Base-by-base conservation (phyloP, 2,888 invertebrate genomes). In the Xanthostigma xanthostigma region DNA sequence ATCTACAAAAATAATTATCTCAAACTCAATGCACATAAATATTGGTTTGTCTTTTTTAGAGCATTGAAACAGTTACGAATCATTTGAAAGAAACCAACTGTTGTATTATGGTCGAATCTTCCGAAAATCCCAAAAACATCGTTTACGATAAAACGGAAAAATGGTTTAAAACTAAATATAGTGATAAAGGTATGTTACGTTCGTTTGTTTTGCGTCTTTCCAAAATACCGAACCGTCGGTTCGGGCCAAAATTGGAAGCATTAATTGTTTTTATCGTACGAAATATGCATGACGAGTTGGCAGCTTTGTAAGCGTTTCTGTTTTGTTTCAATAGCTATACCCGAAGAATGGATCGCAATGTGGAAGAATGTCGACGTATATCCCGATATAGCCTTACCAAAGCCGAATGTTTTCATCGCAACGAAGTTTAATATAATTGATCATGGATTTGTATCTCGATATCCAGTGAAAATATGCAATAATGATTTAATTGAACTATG, bases 101-200 rank as follows among this genome's bases (percentile, higher is more conserved):
- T 35, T 85, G 85, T 61, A 74, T 88, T 10, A 78, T 84, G 65
- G 64, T 88, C 27, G 64, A 76, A n/a, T 78, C 81, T 8, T 79
- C 79, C 58, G 73, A 74, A 42, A 75, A 78, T 58, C 62, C 69
- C 0, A 63, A 64, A 44, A 62, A 65, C 34, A 60, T 69, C 13
- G 59, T 64, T 0, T 85, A 81, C 58, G 75, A 84, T 56, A 68
- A 77, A 55, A 69, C 71, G 12, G 91, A 92, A 64, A 75, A 78
- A 50, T 93, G 91, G 91, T 92, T 89, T 65, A 78, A 82, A 44
- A 89, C 89, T 0, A 78, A 81, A 54, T 93, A 88, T 62, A 73
- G 74, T 36, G 74, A 73, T 47, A 66, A 69, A 62, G 77, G 79
- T 73, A 65, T 61, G 64, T 57, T 33, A 8, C 40, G 45, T 41